These are phyloP conservation scores for Himalopsyche anomala DNA, from an alignment of 2,888 invertebrate genomes.

Conservation along the genomic window DNA sequence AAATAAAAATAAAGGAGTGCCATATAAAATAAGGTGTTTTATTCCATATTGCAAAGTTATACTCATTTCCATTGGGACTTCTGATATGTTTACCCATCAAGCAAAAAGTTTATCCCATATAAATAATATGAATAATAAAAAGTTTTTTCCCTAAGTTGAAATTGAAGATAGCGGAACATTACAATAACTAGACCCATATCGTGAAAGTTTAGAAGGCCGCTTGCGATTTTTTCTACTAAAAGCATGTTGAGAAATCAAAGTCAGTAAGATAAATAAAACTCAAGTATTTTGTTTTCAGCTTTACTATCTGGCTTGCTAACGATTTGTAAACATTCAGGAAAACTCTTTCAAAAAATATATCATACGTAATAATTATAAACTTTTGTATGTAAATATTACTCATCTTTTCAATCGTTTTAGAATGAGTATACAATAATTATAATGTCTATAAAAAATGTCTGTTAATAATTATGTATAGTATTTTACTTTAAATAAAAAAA, in stretches of 20 bases:
- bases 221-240: slow-evolving; percentile 24
- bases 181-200: slow-evolving; percentile 41
- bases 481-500: too few species aligned
- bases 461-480: too few species aligned
- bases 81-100: slow-evolving; percentile 41
- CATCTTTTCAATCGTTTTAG: background rate
- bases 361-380: background rate
- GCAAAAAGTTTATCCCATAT: slow-evolving; percentile 23
- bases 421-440: background rate
- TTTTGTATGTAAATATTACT: background rate
- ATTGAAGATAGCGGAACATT: slow-evolving; percentile 43
- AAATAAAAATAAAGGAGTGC: background rate
- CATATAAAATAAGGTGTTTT: slow-evolving; percentile 44
- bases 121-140: slow-evolving; percentile 42
- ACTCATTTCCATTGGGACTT: slow-evolving; percentile 27
- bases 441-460: too few species aligned
- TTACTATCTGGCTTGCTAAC: slow-evolving; percentile 28
- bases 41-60: slow-evolving; percentile 44
- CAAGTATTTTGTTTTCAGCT: slow-evolving; percentile 42
- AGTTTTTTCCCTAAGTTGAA: slow-evolving; percentile 21
- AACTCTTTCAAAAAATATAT: background rate
- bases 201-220: slow-evolving; percentile 38
- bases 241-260: slow-evolving; percentile 38
- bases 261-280: slow-evolving; percentile 38
- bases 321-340: slow-evolving; percentile 18